phyloP scores from a whole-genome alignment of 2,113 vertebrate genomes.

The Notarius quadriscutis region DNA sequence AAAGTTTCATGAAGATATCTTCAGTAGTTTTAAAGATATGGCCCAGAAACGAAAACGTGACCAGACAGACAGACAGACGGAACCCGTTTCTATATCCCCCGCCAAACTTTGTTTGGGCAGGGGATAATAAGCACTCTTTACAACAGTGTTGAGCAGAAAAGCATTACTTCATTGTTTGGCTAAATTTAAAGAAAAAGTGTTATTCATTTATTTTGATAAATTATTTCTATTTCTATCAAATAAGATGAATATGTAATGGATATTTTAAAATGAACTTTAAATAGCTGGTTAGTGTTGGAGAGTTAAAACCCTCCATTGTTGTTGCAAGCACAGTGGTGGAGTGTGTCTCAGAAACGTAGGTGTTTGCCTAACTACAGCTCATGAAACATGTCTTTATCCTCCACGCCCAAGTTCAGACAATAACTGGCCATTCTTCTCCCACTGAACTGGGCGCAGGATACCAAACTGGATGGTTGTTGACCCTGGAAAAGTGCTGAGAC shows the following conservation, averaged over 20 bases:
- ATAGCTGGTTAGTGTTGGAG: constrained; percentile 9
- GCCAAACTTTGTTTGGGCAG: no score
- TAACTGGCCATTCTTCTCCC: constrained; percentile 26
- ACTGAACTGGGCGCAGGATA: constrained; percentile 30
- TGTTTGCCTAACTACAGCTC: constrained; percentile 40
- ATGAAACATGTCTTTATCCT: constrained; percentile 51
- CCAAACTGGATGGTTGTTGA: constrained; percentile 1
- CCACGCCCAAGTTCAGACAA: constrained; percentile 26
- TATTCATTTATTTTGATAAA: neutral
- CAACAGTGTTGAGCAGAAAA: no score
- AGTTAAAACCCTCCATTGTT: constrained; percentile 44
- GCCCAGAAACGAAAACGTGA: no score
- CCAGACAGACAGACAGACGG: no score
- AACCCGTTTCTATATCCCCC: no score
- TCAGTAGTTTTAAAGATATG: no score
- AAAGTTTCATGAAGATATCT: no score
- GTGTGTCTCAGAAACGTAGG: constrained; percentile 46
- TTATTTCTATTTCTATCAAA: neutral
- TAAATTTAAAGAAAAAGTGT: neutral
- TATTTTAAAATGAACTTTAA: neutral
- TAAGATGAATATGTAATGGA: neutral
- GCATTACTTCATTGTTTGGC: neutral
- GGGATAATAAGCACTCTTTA: no score
- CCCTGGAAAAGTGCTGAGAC: constrained; percentile 33
- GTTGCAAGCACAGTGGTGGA: constrained; percentile 16